Base-by-base conservation (phyloP, 2,888 invertebrate genomes). In the Perithous albicinctus region DNA sequence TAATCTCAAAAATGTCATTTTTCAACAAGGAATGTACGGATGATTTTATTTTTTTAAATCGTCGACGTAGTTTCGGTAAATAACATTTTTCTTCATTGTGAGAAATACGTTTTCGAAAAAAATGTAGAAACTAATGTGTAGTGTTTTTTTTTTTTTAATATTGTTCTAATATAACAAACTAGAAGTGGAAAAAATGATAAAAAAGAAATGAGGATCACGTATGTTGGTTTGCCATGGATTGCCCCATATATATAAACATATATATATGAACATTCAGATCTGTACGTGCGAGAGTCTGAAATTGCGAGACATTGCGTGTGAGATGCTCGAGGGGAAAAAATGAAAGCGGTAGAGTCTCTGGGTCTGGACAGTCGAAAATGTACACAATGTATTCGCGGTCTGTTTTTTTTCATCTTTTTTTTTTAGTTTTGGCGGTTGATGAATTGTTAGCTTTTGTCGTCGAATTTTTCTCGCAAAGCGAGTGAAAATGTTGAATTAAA, bases 291-390 rank as follows among this genome's bases (percentile, higher is more conserved):
- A 81, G 72, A 56, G 54, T 77, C 77, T 67, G 67, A 69, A 38
- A 51, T 67, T 77, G 73, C 48, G 66, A 76, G 51, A 66, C 56
- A 76, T 48, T 75, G 74, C 61, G 77, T 81, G 77, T 77, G 73
- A 66, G 76, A 80, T 56, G 35, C n/a, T 54, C 43, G 32, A 18
- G 38, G 29, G 15, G 18, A 29, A 66, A 54, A 67, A 72, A 67
- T 46, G 61, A 59, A 59, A 59, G 56, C 56, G 56, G 32, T 59
- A 59, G 56, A 59, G 56, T 78, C 78, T 81, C 78, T 81, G 48
- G 73, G 81, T 81, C 81, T 81, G 81, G 81, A 81, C 81, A 81
- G 81, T 69, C 66, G 80, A 72, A 43, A 63, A 61, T 67, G 51
- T 7, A 73, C 54, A 56, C 63, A 41, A 80, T 80, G 76, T 66